Percentiles rank a stretch among this genome's conserved stretches.
These are phyloP conservation scores for Tenrec ecaudatus DNA, from an alignment of 2,113 vertebrate species.

Conservation along the genomic window DNA sequence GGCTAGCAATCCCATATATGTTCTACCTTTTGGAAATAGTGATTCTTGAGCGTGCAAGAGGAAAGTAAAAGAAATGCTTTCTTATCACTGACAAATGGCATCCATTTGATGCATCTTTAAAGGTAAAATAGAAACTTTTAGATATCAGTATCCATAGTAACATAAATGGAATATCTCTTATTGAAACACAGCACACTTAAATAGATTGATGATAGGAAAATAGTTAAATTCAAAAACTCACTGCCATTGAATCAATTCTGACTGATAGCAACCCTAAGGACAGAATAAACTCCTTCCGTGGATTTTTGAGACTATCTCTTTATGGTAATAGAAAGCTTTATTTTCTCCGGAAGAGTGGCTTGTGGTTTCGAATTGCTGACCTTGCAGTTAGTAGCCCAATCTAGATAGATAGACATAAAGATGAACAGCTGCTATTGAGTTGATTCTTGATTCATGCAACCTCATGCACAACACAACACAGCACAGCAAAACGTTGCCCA, in stretches of 20 bases:
- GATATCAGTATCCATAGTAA: not conserved
- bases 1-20: not conserved
- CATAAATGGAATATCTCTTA: not conserved
- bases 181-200: not conserved
- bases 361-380: no score
- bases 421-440: not conserved
- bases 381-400: no score
- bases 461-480: not conserved
- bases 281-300: no score
- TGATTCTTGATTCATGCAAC: not conserved
- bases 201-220: not conserved
- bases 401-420: no score
- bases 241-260: no score
- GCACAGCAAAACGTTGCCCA: no score
- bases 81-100: not conserved
- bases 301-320: no score
- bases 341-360: no score
- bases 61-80: not conserved
- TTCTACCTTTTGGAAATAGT: not conserved
- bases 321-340: no score
- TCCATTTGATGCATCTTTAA: not conserved
- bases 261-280: no score
- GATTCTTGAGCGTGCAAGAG: not conserved
- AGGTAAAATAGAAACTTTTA: not conserved
- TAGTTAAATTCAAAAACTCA: no score